Base-by-base conservation (phyloP, 2,888 invertebrate species). In the Ophion costatus region DNA sequence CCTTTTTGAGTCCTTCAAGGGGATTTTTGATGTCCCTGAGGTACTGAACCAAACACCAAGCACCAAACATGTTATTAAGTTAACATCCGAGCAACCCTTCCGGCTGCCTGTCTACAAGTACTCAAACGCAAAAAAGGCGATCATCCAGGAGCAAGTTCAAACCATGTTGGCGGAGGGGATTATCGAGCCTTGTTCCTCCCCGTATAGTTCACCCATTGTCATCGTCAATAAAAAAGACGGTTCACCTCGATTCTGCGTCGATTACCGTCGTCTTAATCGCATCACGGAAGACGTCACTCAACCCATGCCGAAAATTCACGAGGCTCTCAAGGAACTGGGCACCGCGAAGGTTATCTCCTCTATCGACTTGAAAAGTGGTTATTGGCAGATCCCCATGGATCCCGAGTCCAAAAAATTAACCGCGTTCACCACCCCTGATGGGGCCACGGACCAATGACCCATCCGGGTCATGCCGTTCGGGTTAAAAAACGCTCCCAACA, bases 381-480 rank as follows among this genome's bases (percentile, higher is more conserved):
- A 90, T 59, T 92, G 91, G 91, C 91, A 92, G 45, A 80, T 92
- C 0, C 89, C 88, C 1, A 84, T 92, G 86, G 87, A 85, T 5
- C 78, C 76, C 3, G 63, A 81, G 5, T 84, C 87, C 0, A 87
- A 84, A 17, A 82, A 74, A 61, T 81, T 86, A 7, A 91, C 91
- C 0, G 90, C 90, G 1, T 91, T 91, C 73, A 51, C 87, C 10
- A 88, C 90, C 0, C 90, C 90, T 0, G 86, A 88, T 45, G 89
- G 90, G 1, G 88, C 89, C 0, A 86, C 85, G 2, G 91, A 88
- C 76, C 88, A 90, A 38, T 92, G n/a, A n/a, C n/a, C n/a, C n/a
- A n/a, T 90, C 61, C 69, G 83, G 6, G 89, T 90, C 0, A 91
- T 90, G 90, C 90, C 89, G 1, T 90, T 91, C 57, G 90, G 89